Base-by-base conservation (phyloP, 2,113 vertebrate species). In the Drymodes brunneopygia region DNA sequence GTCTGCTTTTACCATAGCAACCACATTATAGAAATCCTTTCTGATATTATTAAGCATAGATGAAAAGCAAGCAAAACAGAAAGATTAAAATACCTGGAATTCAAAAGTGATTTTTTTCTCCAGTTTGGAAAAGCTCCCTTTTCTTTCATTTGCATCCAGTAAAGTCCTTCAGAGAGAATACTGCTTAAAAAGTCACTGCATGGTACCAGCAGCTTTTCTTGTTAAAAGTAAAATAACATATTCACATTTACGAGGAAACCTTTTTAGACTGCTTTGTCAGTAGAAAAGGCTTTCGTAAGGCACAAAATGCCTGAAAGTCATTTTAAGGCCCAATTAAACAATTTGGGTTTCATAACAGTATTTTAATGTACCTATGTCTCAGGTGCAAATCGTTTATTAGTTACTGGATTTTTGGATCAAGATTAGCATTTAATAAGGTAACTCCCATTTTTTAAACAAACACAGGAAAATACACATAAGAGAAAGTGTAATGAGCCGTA, bases 1-100 rank as follows among this genome's bases (percentile, higher is more conserved):
- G 51, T 82, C 93, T 94, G 36, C 44, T 86, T 92, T 93, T 83
- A 88, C 94, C 71, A 91, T 93, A 78, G 96, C 75, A 96, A 96
- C 88, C 67, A 83, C 5, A 2, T 83, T 88, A 81, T 29, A 90
- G 82, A 88, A 90, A 86, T 35, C 16, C 42, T 83, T 81, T 85
- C 78, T 71, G 44, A 94, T 70, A 90, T 88, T 90, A 93, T 90
- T 90, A 88, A 94, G 40, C 82, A 81, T 5, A 93, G 71, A 92
- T 78, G 51, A 95, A 95, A 94, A 81, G 64, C 51, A 79, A 87
- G 36, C 38, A 85, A 96, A 89, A 47, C 22, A 90, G 64, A 90
- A 93, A 92, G 44, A 94, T 88, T 90, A 90, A 66, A 96, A 94
- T 80, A 74, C 35, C 61, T 81, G 50, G 29, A 91, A 95, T 94